These are phyloP conservation scores for Cepaea nemoralis DNA, from an alignment of 1,140 invertebrate species.

Conservation along the genomic window DNA sequence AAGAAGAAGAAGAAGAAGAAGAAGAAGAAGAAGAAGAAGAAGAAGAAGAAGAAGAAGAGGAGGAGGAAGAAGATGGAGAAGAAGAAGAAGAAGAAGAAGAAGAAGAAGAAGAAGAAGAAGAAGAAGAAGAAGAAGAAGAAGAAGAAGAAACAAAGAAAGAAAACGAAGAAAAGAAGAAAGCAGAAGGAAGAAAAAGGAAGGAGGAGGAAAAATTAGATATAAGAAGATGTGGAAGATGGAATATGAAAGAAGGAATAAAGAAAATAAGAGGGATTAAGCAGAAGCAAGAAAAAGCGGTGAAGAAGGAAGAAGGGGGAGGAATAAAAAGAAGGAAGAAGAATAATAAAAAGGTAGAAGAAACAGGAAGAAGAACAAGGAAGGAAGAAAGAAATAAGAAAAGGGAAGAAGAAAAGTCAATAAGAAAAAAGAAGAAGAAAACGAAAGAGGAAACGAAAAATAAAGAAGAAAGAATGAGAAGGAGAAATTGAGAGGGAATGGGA, in stretches of 20 bases:
- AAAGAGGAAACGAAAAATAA: background rate
- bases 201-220: too few relatives aligned
- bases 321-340: background rate
- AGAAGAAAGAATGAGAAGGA: background rate
- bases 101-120: background rate
- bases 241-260: background rate
- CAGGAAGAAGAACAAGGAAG: background rate
- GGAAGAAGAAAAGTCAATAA: background rate
- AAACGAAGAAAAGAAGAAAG: background rate
- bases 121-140: slow-evolving; percentile 26
- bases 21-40: slow-evolving; percentile 4
- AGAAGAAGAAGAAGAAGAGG: background rate
- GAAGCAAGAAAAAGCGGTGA: background rate
- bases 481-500: background rate
- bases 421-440: background rate
- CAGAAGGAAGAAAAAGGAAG: background rate
- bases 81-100: slow-evolving; percentile 19
- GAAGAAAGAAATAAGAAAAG: background rate
- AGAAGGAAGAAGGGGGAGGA: background rate
- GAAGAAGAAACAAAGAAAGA: background rate
- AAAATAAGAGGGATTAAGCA: background rate
- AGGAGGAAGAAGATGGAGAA: background rate
- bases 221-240: too few relatives aligned
- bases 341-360: background rate
- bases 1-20: background rate